phyloP scores from a whole-genome alignment of 2,888 invertebrate genomes.

The Anodontia alba region DNA sequence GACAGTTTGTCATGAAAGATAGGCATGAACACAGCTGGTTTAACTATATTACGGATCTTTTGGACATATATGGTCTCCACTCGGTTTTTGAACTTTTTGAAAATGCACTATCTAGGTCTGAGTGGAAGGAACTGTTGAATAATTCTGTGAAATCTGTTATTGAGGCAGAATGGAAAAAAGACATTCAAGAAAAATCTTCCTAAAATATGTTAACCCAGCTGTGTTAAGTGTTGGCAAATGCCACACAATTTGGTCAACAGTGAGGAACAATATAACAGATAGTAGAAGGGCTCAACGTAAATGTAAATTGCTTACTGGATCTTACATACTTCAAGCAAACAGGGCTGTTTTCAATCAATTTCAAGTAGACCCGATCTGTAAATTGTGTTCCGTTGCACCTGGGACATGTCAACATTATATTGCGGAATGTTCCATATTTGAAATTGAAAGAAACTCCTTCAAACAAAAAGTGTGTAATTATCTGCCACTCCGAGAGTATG shows the following conservation, averaged over 20 bases:
- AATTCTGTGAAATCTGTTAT: too few species aligned
- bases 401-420: conserved; percentile 12
- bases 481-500: too few species aligned
- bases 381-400: neutral
- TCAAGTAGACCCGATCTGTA: too few species aligned
- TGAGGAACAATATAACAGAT: neutral
- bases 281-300: neutral
- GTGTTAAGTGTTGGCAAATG: neutral
- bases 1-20: too few species aligned
- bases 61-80: neutral
- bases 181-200: conserved; percentile 3
- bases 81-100: conserved; percentile 5
- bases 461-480: too few species aligned
- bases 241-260: conserved; percentile 5
- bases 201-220: conserved; percentile 13
- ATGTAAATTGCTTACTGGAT: neutral
- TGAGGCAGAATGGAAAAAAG: neutral
- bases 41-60: neutral
- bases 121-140: too few species aligned
- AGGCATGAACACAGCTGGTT: too few species aligned
- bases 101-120: neutral
- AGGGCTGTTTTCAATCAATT: too few species aligned
- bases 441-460: too few species aligned
- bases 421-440: too few species aligned
- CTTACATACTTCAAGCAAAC: too few species aligned